These are phyloP conservation scores for Deilephila elpenor DNA, from an alignment of 2,888 invertebrate species.

Conservation along the genomic window DNA sequence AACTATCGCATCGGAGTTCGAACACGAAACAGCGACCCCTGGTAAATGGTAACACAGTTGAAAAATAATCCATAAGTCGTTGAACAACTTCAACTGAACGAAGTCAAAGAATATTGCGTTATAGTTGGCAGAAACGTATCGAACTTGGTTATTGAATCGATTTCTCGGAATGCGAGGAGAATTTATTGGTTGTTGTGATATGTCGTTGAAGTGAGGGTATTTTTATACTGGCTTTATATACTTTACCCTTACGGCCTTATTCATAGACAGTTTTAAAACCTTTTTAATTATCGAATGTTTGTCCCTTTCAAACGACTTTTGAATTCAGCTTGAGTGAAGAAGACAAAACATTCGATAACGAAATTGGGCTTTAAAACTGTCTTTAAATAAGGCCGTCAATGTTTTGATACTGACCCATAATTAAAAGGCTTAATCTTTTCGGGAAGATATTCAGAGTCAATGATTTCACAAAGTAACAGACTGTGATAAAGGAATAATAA, in stretches of 20 bases:
- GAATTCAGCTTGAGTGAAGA: no score
- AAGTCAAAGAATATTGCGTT: conserved; percentile 35
- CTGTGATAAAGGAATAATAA: no score
- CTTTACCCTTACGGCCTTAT: neutral
- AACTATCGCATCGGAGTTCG: conserved; percentile 45
- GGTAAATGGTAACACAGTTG: conserved; percentile 46
- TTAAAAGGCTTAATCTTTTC: no score
- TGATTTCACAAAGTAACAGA: no score
- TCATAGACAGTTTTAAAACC: no score
- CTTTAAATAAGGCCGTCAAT: no score
- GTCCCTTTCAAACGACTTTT: no score
- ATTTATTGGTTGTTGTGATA: neutral
- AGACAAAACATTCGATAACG: no score
- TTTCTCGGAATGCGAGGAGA: conserved; percentile 3
- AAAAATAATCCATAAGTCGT: conserved; percentile 55
- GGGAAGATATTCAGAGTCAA: no score
- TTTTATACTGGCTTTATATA: neutral
- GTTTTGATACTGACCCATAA: no score
- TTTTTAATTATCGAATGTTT: no score
- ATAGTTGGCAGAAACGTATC: conserved; percentile 36
- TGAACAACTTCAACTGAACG: conserved; percentile 8
- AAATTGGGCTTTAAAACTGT: no score
- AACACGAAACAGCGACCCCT: conserved; percentile 43
- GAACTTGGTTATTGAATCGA: neutral
- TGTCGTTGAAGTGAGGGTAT: neutral